These are phyloP conservation scores for Corella eumyota DNA, from an alignment of 23 tunicate species.

Conservation along the genomic window DNA sequence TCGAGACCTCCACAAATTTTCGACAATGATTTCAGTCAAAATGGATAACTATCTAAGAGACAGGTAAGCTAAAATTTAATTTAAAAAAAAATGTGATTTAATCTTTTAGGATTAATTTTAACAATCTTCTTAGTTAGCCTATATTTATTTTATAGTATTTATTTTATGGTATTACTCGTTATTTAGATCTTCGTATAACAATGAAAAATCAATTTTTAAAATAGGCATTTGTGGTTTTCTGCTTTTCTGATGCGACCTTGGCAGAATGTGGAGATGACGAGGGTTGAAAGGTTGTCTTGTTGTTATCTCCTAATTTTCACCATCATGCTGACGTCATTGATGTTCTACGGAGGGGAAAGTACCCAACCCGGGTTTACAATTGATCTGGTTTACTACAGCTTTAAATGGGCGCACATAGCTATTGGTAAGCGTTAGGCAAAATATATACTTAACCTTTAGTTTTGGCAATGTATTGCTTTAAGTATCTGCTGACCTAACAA, in stretches of 20 bases:
- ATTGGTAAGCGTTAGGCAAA: too few species aligned
- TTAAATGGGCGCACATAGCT: constrained; percentile 36
- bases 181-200: too few species aligned
- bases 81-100: too few species aligned
- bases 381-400: constrained; percentile 23
- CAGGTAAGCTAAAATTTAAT: too few species aligned
- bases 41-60: constrained; percentile 21
- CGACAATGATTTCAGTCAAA: constrained; percentile 13
- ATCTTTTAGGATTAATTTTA: too few species aligned
- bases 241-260: constrained; percentile 38
- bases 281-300: constrained; percentile 20
- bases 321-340: constrained; percentile 23
- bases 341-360: constrained; percentile 14
- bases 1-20: constrained; percentile 22
- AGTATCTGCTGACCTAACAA: too few species aligned
- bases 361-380: not conserved
- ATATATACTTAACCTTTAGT: too few species aligned
- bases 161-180: too few species aligned
- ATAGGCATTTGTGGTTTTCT: constrained; percentile 49
- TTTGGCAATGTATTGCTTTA: too few species aligned
- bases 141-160: too few species aligned
- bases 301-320: constrained; percentile 14
- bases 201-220: too few species aligned
- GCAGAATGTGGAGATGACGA: constrained; percentile 25
- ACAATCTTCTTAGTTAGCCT: too few species aligned